Conservation (phyloP, 2,888 invertebrate genomes). For the Euphydryas editha region DNA sequence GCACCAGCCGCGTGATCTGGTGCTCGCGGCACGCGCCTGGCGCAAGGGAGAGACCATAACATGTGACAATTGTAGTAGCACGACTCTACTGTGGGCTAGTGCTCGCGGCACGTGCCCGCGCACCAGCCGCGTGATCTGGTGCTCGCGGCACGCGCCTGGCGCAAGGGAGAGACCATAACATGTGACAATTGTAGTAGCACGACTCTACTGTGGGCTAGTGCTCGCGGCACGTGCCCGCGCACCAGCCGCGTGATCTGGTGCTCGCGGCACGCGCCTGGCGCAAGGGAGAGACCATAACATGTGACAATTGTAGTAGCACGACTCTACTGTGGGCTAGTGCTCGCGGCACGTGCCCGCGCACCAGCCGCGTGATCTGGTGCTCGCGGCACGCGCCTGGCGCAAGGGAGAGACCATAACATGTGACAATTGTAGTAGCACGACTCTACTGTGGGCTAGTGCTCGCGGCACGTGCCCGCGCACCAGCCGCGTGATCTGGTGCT, state of each 20-base stretch:
- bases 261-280: conserved; percentile 82
- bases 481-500: conserved; percentile 87
- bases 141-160: conserved; percentile 83
- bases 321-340: too few relatives aligned
- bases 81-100: too few relatives aligned
- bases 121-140: conserved; percentile 88
- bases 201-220: too few relatives aligned
- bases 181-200: too few relatives aligned
- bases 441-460: too few relatives aligned
- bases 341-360: conserved; percentile 87
- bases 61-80: not conserved
- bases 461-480: conserved; percentile 88
- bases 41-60: not conserved
- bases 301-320: too few relatives aligned
- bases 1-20: conserved; percentile 87
- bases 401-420: not conserved
- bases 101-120: conserved; percentile 88
- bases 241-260: conserved; percentile 88
- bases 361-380: conserved; percentile 87
- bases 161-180: not conserved
- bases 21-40: conserved; percentile 84
- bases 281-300: not conserved
- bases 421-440: too few relatives aligned
- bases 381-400: conserved; percentile 81
- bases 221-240: conserved; percentile 87